These are phyloP conservation scores for Recurvirostra avosetta DNA, from an alignment of 2,113 vertebrate genomes.

Conservation along the genomic window DNA sequence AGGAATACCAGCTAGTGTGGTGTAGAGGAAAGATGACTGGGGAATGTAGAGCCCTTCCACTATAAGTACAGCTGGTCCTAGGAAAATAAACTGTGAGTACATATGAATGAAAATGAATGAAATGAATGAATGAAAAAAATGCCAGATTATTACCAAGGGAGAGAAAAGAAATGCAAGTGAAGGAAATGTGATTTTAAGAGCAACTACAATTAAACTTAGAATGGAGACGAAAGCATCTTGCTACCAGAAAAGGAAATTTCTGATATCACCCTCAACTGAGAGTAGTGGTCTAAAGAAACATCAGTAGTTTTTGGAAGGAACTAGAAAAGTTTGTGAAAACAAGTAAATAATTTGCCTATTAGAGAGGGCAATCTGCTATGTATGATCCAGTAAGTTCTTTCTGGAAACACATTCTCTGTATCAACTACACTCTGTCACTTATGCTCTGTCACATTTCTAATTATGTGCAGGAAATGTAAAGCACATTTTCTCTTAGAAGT, in stretches of 20 bases:
- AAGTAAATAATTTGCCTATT: background rate
- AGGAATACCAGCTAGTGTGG: background rate
- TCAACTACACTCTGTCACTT: background rate
- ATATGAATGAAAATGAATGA: background rate
- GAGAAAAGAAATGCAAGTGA: background rate
- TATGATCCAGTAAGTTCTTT: background rate
- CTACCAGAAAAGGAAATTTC: background rate
- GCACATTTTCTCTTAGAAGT: background rate
- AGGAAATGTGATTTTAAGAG: background rate
- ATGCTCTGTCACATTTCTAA: background rate
- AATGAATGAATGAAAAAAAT: background rate
- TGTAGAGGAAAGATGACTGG: background rate
- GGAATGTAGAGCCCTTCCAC: background rate
- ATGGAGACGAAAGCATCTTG: background rate
- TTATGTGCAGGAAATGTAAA: background rate
- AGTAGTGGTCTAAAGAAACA: background rate
- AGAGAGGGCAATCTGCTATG: background rate
- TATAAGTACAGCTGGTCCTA: background rate
- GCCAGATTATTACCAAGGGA: background rate
- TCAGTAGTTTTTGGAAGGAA: background rate
- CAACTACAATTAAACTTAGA: background rate
- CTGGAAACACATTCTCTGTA: background rate
- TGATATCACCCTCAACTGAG: background rate
- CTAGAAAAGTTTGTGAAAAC: background rate
- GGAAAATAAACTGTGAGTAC: background rate